Percentiles rank a stretch among this genome's conserved stretches.
Evolutionary conservation across 2,888 invertebrate species (phyloP).

Genomic region (Loripinus fragilis): DNA sequence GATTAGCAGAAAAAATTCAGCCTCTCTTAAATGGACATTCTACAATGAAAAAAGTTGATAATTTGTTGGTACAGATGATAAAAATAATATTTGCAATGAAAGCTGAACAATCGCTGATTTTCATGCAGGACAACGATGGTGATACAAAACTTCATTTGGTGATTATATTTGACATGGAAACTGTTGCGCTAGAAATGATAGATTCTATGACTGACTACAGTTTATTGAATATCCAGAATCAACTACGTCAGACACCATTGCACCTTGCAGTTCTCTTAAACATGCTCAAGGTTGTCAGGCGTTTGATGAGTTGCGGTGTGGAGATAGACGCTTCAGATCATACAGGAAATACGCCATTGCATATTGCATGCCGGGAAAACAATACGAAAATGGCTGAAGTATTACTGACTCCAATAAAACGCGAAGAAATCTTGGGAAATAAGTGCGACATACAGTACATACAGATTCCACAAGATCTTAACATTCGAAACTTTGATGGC

Average conservation of each 20-base stretch:
- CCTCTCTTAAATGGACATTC: background rate
- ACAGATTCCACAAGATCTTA: constrained; percentile 44
- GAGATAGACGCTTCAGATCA: constrained; percentile 37
- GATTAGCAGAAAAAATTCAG: background rate
- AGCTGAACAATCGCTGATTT: background rate
- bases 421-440: constrained; percentile 39
- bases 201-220: background rate
- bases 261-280: constrained; percentile 40
- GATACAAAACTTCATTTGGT: constrained; percentile 25
- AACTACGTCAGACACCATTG: constrained; percentile 40
- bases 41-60: no score
- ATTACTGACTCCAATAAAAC: constrained; percentile 36
- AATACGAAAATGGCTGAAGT: constrained; percentile 14
- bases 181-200: constrained; percentile 18
- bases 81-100: background rate
- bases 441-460: constrained; percentile 40
- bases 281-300: constrained; percentile 21
- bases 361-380: constrained; percentile 44
- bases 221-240: constrained; percentile 31
- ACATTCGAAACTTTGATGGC: constrained; percentile 42
- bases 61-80: background rate
- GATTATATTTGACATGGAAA: constrained; percentile 12
- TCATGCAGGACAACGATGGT: constrained; percentile 27
- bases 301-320: constrained; percentile 40
- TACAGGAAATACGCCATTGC: constrained; percentile 50